phyloP scores from a whole-genome alignment of 2,113 vertebrate species.

The Ploceus nigricollis region DNA sequence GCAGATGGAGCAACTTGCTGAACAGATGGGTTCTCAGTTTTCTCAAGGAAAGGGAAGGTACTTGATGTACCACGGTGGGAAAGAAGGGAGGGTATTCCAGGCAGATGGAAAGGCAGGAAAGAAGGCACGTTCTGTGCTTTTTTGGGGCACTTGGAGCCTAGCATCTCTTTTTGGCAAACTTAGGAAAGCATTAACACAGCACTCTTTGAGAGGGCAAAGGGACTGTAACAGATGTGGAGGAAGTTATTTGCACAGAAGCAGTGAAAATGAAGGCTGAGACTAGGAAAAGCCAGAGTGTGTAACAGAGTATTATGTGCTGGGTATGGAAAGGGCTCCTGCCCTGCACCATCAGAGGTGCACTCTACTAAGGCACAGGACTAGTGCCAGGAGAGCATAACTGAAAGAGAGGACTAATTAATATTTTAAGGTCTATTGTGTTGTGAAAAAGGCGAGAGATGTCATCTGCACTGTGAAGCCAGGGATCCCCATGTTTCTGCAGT shows the following conservation, averaged over 20 bases:
- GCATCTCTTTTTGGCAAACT: background rate
- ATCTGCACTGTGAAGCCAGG: background rate
- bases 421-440: background rate
- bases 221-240: background rate
- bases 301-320: background rate
- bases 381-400: background rate
- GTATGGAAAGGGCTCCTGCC: background rate
- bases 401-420: background rate
- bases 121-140: conserved; percentile 21
- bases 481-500: background rate
- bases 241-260: background rate
- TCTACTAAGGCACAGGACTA: background rate
- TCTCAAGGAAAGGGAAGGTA: conserved; percentile 51
- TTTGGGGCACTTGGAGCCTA: conserved; percentile 8
- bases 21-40: conserved; percentile 64
- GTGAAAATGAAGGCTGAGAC: background rate
- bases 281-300: background rate
- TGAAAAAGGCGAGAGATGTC: background rate
- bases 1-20: conserved; percentile 39
- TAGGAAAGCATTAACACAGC: background rate
- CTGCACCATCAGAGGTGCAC: background rate
- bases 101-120: conserved; percentile 17
- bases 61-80: conserved; percentile 29
- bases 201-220: background rate
- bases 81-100: conserved; percentile 13